Base-by-base conservation (phyloP, 2,888 invertebrate genomes). In the Catocala sponsa region DNA sequence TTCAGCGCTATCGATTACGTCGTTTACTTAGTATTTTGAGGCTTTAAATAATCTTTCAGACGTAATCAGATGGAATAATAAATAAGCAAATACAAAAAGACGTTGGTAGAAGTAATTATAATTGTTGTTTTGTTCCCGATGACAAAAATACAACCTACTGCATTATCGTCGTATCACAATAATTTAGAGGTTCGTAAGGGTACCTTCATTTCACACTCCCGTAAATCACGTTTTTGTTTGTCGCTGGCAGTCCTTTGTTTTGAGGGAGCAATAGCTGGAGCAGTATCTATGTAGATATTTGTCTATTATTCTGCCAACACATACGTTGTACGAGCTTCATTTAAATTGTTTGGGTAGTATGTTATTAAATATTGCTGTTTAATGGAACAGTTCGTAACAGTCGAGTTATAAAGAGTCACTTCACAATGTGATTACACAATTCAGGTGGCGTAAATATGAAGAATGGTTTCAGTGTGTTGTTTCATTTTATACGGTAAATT, bases 161-260 rank as follows among this genome's bases (percentile, higher is more conserved):
- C 77, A 76, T 75, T 75, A 74, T 81, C 74, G 76, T 74, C 77
- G 62, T 78, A 76, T 81, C 74, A 81, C 78, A 79, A 83, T 83
- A 84, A 84, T 84, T 82, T 81, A 78, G 79, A 79, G 78, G 75
- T 82, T 82, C 70, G 75, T 76, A 78, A 80, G 77, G 76, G 78
- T 83, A 83, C 87, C 83, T 86, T 86, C 82, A 87, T 88, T 86
- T 86, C 81, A 82, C 75, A 82, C 79, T 79, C 79, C 64, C 85
- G 80, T 90, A 90, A 90, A 91, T 91, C 89, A 89, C 77, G 83
- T 86, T 87, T 88, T 88, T 89, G 86, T 88, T 87, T 90, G 87
- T 78, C 73, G 79, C 65, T 86, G 86, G 83, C 87, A 83, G 83
- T 79, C 83, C 85, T 87, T 89, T 90, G 89, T 90, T 87, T 79